Evolutionary conservation across 2,113 vertebrate genomes (phyloP).

Genomic region (Dasyornis broadbenti): DNA sequence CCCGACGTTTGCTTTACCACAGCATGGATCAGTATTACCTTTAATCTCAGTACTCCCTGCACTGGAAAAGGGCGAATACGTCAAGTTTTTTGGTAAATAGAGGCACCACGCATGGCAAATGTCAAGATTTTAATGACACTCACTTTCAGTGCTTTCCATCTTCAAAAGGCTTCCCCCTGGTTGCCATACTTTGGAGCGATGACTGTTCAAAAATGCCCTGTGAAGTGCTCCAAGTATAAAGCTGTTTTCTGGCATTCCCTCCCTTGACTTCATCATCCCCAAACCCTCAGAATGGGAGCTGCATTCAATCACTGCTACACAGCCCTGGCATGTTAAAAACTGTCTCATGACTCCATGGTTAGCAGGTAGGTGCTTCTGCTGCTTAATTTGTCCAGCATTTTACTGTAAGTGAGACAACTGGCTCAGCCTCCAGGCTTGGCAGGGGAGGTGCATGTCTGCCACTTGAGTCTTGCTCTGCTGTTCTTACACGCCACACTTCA

Average conservation of each 20-base stretch:
- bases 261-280: background rate
- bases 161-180: background rate
- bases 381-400: background rate
- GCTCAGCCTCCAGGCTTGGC: background rate
- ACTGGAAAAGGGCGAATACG: background rate
- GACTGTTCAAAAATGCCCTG: background rate
- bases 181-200: background rate
- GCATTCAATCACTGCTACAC: background rate
- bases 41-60: background rate
- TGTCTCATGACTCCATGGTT: background rate
- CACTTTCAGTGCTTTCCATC: background rate
- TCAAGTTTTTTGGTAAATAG: background rate
- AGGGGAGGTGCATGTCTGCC: background rate
- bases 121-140: background rate
- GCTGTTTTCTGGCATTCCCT: background rate
- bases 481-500: background rate
- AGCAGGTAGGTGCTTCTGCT: background rate
- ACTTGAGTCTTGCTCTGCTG: background rate
- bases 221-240: background rate
- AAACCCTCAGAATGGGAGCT: background rate
- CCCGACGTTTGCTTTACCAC: background rate
- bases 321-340: background rate
- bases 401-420: background rate
- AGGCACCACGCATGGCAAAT: background rate
- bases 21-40: background rate